A percentile compares a stretch with the other conserved stretches of the same genome.
phyloP scores from a whole-genome alignment of 2,113 vertebrate genomes.

The Nibea coibor region DNA sequence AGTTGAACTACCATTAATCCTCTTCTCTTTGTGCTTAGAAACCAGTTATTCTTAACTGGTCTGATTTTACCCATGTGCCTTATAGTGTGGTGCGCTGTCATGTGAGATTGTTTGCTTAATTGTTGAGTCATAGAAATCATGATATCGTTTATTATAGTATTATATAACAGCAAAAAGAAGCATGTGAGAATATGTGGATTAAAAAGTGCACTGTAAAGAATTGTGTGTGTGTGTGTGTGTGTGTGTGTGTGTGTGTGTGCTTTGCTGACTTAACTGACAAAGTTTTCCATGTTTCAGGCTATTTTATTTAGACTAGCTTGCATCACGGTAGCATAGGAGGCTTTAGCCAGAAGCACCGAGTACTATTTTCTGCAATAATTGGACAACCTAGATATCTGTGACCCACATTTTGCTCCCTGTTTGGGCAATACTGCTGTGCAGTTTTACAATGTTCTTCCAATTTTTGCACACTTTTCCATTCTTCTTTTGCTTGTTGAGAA shows the following conservation, averaged over 20 bases:
- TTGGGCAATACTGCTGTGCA: constrained; percentile 25
- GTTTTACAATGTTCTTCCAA: constrained; percentile 4
- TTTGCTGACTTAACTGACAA: constrained; percentile 50
- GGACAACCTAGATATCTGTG: constrained; percentile 63
- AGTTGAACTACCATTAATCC: constrained; percentile 64
- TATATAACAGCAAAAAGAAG: background rate
- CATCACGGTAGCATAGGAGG: constrained; percentile 27
- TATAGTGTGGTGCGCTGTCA: background rate
- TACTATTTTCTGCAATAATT: constrained; percentile 68
- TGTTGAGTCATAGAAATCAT: background rate
- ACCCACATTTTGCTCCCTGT: constrained; percentile 54
- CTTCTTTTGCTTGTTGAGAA: background rate
- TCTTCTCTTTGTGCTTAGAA: constrained; percentile 45
- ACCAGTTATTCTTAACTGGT: constrained; percentile 38
- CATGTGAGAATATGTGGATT: background rate
- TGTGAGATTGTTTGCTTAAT: constrained; percentile 12
- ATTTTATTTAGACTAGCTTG: constrained; percentile 53
- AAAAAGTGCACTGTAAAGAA: constrained; percentile 39
- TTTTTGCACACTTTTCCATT: background rate
- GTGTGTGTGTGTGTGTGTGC: background rate
- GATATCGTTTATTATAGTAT: background rate
- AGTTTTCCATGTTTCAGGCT: constrained; percentile 44
- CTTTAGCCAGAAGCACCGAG: constrained; percentile 64
- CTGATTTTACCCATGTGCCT: constrained; percentile 1
- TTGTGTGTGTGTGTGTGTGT: too few relatives aligned